Base-by-base conservation (phyloP, 2,888 invertebrate species). In the Xestoiulus laeticollis region DNA sequence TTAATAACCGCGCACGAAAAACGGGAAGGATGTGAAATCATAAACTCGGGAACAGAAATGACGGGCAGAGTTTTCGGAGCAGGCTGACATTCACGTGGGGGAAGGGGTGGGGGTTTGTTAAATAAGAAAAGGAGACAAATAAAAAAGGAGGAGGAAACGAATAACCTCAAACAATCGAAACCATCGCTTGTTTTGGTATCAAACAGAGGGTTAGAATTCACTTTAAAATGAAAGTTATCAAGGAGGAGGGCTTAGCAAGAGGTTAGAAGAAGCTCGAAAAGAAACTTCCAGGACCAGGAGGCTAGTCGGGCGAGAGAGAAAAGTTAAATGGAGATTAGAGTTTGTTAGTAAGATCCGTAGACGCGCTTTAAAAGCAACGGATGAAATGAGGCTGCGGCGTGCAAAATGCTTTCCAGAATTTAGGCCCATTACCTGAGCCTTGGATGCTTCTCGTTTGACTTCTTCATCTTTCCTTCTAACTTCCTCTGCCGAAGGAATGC, bases 251-350 rank as follows among this genome's bases (percentile, higher is more conserved):
- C 43, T 26, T 48, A 86, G 53, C 48, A 48, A 87, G 86, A 89
- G 85, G 83, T 90, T 90, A 90, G 89, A 90, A 90, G 89, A 90
- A 90, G 89, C 90, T 90, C 87, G 90, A 90, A 89, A 90, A 90
- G 90, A 90, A 90, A 89, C 90, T 90, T 88, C 90, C 90, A 59
- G 90, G 90, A 85, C 90, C 90, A 48, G 90, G 87, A 87, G 89
- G 89, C 89, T 90, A 85, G 53, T 86, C 38, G 68, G 53, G 48
- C 26, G 88, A 59, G 68, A 87, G 78, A 88, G 30, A 86, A 87
- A 87, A 88, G 22, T 86, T 44, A 88, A 32, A 88, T 22, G 38
- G 85, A 85, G 68, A 38, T 26, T 84, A 87, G 85, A 53, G 44
- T 22, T 87, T 14, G 87, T 87, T 87, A 87, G 59, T 78, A 14